Conservation (phyloP, 1,140 invertebrate genomes). For the Cydia amplana region DNA sequence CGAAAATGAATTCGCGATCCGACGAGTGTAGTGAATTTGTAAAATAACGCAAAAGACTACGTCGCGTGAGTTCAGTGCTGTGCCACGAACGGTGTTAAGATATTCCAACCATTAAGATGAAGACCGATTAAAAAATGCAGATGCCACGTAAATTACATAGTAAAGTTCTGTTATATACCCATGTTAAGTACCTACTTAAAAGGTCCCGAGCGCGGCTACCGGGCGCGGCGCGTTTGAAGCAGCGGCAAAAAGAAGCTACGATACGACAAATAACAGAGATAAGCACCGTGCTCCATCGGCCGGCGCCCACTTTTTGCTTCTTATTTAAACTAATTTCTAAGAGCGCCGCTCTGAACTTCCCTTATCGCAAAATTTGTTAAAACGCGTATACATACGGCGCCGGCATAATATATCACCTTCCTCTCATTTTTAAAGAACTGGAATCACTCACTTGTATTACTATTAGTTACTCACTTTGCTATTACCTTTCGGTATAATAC, state of each 20-base stretch:
- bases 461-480: too few relatives aligned
- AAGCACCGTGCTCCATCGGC: slow-evolving; percentile 53
- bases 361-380: slow-evolving; percentile 44
- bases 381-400: neutral
- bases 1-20: neutral
- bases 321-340: slow-evolving; percentile 59
- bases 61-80: neutral
- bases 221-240: slow-evolving; percentile 69
- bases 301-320: slow-evolving; percentile 64
- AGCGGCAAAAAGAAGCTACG: slow-evolving; percentile 60
- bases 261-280: slow-evolving; percentile 77
- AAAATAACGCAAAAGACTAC: neutral
- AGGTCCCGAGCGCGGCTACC: slow-evolving; percentile 59
- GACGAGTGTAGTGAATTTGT: neutral
- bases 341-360: slow-evolving; percentile 41
- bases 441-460: too few relatives aligned
- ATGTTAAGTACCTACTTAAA: slow-evolving; percentile 42
- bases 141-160: slow-evolving; percentile 36
- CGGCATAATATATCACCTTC: neutral
- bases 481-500: too few relatives aligned
- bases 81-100: slow-evolving; percentile 11
- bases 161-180: slow-evolving; percentile 52
- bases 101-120: slow-evolving; percentile 28
- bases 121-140: slow-evolving; percentile 28
- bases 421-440: neutral